Percentiles rank a stretch among this genome's conserved stretches.
phyloP scores from a whole-genome alignment of 2,888 invertebrate genomes.

The Litoditis marina region DNA sequence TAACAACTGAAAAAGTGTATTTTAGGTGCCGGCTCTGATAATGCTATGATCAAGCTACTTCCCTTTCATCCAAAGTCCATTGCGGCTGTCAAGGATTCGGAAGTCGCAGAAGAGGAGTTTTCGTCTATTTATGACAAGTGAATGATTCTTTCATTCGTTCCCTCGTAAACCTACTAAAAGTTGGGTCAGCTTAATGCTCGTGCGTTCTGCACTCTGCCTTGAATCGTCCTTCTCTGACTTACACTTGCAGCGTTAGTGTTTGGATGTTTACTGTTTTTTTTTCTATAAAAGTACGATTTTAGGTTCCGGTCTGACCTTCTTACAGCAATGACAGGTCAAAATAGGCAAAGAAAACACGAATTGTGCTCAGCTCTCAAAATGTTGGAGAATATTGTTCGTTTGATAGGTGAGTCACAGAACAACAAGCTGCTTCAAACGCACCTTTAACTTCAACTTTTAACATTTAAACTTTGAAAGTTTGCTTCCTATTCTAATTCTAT shows the following conservation, averaged over 20 bases:
- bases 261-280: neutral
- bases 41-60: slow-evolving; percentile 1
- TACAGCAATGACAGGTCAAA: slow-evolving; percentile 1
- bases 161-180: too few species aligned
- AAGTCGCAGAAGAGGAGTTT: neutral
- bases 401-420: slow-evolving; percentile 8
- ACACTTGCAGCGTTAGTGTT: too few species aligned
- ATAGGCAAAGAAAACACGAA: neutral
- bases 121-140: slow-evolving; percentile 12
- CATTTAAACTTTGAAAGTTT: too few species aligned
- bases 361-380: neutral
- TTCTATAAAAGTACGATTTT: neutral
- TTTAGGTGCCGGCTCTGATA: neutral
- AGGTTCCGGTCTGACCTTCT: slow-evolving; percentile 7
- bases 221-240: too few species aligned
- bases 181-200: too few species aligned
- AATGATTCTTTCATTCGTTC: neutral
- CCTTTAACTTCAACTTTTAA: neutral
- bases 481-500: too few species aligned
- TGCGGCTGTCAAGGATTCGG: neutral
- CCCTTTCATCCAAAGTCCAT: slow-evolving; percentile 4
- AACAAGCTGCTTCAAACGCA: too few species aligned
- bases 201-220: too few species aligned
- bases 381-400: neutral
- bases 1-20: neutral